Base-by-base conservation (phyloP, 2,888 invertebrate genomes). In the Xanthostigma xanthostigma region DNA sequence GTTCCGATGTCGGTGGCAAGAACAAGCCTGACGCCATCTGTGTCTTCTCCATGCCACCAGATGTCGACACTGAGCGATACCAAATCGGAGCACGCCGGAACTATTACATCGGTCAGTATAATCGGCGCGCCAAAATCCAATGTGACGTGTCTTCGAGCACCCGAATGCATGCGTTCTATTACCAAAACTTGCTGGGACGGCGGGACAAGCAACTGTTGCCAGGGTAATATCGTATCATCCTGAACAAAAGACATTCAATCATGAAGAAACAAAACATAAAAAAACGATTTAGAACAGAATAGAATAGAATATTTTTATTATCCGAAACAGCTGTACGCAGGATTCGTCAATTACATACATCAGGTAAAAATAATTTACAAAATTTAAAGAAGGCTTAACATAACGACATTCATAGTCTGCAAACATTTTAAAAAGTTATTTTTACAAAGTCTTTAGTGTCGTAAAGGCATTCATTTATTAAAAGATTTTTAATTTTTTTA, bases 101-200 rank as follows among this genome's bases (percentile, higher is more conserved):
- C 81, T 58, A 84, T 75, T 56, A 93, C 70, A 65, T 94, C 94
- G 0, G 93, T 94, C 38, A 95, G 74, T 2, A 90, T 69, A 46
- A 93, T 75, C 1, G 86, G 81, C 56, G 86, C 82, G 4, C 93
- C 92, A 65, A 95, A 92, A 69, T 95, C 94, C 36, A 95, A 71
- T 10, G 90, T 87, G 49, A 93, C 90, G 69, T 86, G 92, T 49
- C 93, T 76, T n/a, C 93, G 72, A 0, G 92, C 93, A 48, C 93
- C 90, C 0, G 92, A 90, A 68, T 92, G 90, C 87, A 94, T 91
- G 50, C 92, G 74, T 62, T 94, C 93, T 41, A 94, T 89, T 13
- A 93, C 85, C 51, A 94, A 75, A 56, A 68, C 72, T 52, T 90
- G 88, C 54, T 88, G 86, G 33, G 90, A 84, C 42, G 89, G 85